Evolutionary conservation across 2,797 vertebrate species (phyloP).

Genomic region (Myiotriccus ornatus): DNA sequence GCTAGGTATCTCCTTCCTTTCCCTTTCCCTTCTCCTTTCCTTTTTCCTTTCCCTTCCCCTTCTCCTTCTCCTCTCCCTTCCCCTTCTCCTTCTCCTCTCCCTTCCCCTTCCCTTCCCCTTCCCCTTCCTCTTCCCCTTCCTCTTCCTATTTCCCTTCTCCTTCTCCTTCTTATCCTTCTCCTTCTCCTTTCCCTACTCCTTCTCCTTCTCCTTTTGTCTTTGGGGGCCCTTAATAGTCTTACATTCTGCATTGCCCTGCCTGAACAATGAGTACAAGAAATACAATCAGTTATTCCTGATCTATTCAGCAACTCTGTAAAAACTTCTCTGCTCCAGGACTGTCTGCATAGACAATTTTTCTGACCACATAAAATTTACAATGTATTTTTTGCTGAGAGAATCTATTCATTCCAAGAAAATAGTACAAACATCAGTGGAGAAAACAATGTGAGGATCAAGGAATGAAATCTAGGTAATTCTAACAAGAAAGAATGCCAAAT

Average conservation of each 20-base stretch:
- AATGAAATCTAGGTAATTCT: not conserved
- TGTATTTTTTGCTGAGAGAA: not conserved
- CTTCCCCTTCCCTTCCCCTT: not conserved
- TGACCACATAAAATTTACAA: rapidly evolving
- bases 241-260: not conserved
- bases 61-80: not conserved
- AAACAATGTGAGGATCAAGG: not conserved
- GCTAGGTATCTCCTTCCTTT: not conserved
- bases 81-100: not conserved
- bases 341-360: not conserved
- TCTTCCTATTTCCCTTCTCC: not conserved
- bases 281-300: not conserved
- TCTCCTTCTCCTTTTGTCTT: not conserved
- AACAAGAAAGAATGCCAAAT: not conserved
- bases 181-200: not conserved
- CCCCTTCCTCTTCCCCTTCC: not conserved
- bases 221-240: not conserved
- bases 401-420: constrained; percentile 5
- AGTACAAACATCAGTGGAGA: not conserved
- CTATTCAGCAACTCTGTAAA: not conserved
- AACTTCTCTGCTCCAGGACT: not conserved
- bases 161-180: not conserved
- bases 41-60: not conserved
- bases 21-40: not conserved
- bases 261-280: not conserved